Evolutionary conservation across 1,140 invertebrate species (phyloP).

Genomic region (Saccostrea glomerata): DNA sequence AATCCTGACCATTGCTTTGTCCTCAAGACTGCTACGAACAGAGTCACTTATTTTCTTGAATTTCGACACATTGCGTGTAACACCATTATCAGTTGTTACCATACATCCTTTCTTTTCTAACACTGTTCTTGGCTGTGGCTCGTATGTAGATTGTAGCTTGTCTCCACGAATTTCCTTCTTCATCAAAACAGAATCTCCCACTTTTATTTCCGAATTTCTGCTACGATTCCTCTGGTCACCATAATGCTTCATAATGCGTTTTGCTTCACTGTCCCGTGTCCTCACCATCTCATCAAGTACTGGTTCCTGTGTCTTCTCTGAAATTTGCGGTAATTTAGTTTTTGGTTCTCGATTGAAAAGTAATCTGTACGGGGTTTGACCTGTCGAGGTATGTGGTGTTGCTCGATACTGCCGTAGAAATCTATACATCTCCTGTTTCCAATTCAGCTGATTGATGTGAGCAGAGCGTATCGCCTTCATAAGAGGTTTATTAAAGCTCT

Average conservation of each 20-base stretch:
- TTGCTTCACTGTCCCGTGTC: background rate
- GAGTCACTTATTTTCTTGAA: background rate
- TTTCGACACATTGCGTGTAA: background rate
- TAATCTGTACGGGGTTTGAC: too few relatives aligned
- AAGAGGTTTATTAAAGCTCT: too few relatives aligned
- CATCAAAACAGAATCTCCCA: conserved; percentile 66
- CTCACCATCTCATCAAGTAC: conserved; percentile 40
- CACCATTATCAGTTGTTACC: background rate
- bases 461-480: too few relatives aligned
- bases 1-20: background rate
- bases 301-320: background rate
- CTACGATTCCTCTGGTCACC: conserved; percentile 59
- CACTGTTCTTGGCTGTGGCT: background rate
- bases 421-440: too few relatives aligned
- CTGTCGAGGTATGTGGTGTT: background rate
- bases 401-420: conserved; percentile 45
- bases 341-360: too few relatives aligned
- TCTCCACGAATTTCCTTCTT: too few relatives aligned
- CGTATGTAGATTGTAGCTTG: background rate
- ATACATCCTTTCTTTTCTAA: background rate
- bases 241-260: conserved; percentile 61
- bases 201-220: conserved; percentile 62
- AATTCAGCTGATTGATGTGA: too few relatives aligned
- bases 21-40: background rate
- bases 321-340: too few relatives aligned